Base-by-base conservation (phyloP, 2,888 invertebrate genomes). In the Pammene fasciana region DNA sequence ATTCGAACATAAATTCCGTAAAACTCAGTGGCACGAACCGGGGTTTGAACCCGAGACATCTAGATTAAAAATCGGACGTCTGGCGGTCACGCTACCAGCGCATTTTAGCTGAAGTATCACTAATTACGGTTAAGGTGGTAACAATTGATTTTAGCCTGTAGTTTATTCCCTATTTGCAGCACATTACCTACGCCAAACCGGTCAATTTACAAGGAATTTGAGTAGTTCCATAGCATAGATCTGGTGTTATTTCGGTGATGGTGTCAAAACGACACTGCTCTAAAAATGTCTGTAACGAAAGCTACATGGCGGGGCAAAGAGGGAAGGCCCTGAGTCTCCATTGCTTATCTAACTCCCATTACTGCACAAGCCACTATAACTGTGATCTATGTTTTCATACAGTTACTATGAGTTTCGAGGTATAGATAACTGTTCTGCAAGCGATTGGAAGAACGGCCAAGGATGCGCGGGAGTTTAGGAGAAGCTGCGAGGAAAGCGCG, bases 191-290 rank as follows among this genome's bases (percentile, higher is more conserved):
- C 68, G 73, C 80, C 26, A 78, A 26, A 34, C 43, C 54, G 26
- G 43, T 48, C 7, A 75, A 82, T 85, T 86, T 83, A 86, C 82
- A 83, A 81, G 82, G 80, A 77, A 84, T 82, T 79, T 74, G 79
- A 81, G 78, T 79, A 62, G 76, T 78, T 83, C 81, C 73, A 75
- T 84, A 86, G 86, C 87, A 86, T 85, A 79, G 78, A 81, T 82
- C 84, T 81, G 77, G 82, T 88, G 88, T 89, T 92, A 92, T 92
- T 92, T 92, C 90, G 87, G 92, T 90, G 91, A 86, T 85, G 88
- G 89, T 92, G 91, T 90, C 90, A 92, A 91, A 90, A 88, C 89
- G 90, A 90, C 87, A 90, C 87, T 88, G 88, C 86, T 86, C 92
- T 91, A 92, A 90, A 91, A 90, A 90, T 92, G 91, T 87, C 86